These are phyloP conservation scores for Hyalella azteca DNA, from an alignment of 2,888 invertebrate genomes.

Conservation along the genomic window DNA sequence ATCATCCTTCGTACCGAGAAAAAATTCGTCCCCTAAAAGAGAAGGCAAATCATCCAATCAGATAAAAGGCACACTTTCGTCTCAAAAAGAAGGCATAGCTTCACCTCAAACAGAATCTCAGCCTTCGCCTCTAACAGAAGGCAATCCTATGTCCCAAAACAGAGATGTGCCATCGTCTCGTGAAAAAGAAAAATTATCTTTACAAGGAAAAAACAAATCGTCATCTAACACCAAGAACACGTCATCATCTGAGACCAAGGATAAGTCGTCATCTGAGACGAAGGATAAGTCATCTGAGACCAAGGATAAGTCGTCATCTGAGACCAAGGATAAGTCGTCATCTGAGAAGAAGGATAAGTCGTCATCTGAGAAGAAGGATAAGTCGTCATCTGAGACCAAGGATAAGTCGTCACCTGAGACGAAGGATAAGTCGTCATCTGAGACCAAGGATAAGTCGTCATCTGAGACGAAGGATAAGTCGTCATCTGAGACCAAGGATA, in stretches of 20 bases:
- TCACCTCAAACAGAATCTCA: not conserved
- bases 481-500: not conserved
- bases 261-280: not conserved
- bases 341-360: not conserved
- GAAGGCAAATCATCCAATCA: not conserved
- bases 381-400: not conserved
- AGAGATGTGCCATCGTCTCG: not conserved
- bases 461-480: not conserved
- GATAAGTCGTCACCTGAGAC: not conserved
- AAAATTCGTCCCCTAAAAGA: not conserved
- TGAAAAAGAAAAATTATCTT: slow-evolving; percentile 13
- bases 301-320: not conserved
- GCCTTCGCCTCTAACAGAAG: not conserved
- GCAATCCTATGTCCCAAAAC: slow-evolving; percentile 6
- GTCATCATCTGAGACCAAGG: not conserved
- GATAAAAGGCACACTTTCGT: not conserved
- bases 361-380: slow-evolving; percentile 9
- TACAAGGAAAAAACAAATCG: not conserved
- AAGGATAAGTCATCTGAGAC: not conserved
- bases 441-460: not conserved
- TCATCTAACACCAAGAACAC: slow-evolving; percentile 12
- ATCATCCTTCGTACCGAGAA: not conserved
- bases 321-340: not conserved
- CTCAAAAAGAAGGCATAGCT: not conserved
- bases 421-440: not conserved